These are phyloP conservation scores for Perca schrenkii DNA, from an alignment of 2,113 vertebrate species.

Conservation along the genomic window DNA sequence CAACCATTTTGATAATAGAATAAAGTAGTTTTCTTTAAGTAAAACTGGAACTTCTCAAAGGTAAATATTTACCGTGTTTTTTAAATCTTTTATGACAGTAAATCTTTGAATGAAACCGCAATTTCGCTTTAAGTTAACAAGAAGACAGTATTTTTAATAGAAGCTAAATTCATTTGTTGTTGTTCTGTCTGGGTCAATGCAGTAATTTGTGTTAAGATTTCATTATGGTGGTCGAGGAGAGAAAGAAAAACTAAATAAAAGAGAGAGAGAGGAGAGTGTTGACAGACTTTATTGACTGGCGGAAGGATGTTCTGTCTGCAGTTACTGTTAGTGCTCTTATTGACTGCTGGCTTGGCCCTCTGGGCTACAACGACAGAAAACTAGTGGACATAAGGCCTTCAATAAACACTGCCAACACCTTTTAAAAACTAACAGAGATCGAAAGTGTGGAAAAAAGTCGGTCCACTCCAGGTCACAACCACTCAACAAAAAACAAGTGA, in stretches of 20 bases:
- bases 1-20: not conserved
- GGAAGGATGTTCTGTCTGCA: not conserved
- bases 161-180: not conserved
- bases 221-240: not conserved
- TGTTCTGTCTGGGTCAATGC: not conserved
- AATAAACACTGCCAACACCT: slow-evolving; percentile 5
- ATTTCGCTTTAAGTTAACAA: not conserved
- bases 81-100: not conserved
- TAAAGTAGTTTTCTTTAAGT: too few species aligned
- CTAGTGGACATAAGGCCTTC: not conserved
- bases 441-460: not conserved
- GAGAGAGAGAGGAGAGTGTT: not conserved
- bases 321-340: not conserved
- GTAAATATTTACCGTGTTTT: too few species aligned
- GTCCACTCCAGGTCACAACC: not conserved
- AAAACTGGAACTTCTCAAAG: too few species aligned
- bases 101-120: not conserved
- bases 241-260: not conserved
- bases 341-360: not conserved
- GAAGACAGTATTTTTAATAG: not conserved
- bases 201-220: not conserved
- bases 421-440: not conserved
- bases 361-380: not conserved
- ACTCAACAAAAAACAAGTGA: not conserved
- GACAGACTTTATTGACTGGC: slow-evolving; percentile 6